These are phyloP conservation scores for Aphrocallistes beatrix DNA, from an alignment of 37 sponge, comb jelly and placozoan species.

Conservation along the genomic window DNA sequence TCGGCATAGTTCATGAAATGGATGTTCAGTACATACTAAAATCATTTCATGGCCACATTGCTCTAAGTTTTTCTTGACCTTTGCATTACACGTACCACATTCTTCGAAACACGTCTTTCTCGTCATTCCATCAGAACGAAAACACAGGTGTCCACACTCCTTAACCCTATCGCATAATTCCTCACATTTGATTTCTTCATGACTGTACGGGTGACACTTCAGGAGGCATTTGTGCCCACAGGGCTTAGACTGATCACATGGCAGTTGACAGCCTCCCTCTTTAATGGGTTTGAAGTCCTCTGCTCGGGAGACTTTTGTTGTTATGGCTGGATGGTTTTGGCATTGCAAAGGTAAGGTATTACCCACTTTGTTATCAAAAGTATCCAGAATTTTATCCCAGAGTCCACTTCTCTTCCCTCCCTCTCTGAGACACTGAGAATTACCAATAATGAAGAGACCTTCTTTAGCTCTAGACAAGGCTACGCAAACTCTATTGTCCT, in stretches of 20 bases:
- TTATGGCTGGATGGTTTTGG: slow-evolving; percentile 11
- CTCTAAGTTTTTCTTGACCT: slow-evolving; percentile 21
- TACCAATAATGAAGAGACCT: slow-evolving; percentile 56
- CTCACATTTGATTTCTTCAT: not conserved
- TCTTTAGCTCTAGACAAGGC: slow-evolving; percentile 55
- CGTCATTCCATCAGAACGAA: not conserved
- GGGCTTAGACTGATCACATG: not conserved
- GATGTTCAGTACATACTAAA: slow-evolving; percentile 22
- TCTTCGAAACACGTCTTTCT: not conserved
- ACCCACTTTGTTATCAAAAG: slow-evolving; percentile 1
- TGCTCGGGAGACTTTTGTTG: not conserved
- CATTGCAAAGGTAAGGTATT: slow-evolving; percentile 23
- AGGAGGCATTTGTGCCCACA: slow-evolving; percentile 30
- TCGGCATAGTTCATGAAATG: not conserved
- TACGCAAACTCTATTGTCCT: slow-evolving; percentile 47
- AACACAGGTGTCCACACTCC: slow-evolving; percentile 27
- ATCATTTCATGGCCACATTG: slow-evolving; percentile 36
- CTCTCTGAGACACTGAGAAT: slow-evolving; percentile 22
- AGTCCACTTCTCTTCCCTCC: slow-evolving; percentile 21
- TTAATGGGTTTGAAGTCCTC: slow-evolving; percentile 26
- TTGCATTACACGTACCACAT: slow-evolving; percentile 25
- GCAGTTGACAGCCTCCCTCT: slow-evolving; percentile 29
- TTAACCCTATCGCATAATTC: slow-evolving; percentile 18
- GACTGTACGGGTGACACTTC: slow-evolving; percentile 22
- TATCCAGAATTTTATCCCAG: slow-evolving; percentile 24